A percentile compares a stretch with the other conserved stretches of the same genome.
These are phyloP conservation scores for Corythaixoides concolor DNA, from an alignment of 2,113 vertebrate genomes.

Conservation along the genomic window DNA sequence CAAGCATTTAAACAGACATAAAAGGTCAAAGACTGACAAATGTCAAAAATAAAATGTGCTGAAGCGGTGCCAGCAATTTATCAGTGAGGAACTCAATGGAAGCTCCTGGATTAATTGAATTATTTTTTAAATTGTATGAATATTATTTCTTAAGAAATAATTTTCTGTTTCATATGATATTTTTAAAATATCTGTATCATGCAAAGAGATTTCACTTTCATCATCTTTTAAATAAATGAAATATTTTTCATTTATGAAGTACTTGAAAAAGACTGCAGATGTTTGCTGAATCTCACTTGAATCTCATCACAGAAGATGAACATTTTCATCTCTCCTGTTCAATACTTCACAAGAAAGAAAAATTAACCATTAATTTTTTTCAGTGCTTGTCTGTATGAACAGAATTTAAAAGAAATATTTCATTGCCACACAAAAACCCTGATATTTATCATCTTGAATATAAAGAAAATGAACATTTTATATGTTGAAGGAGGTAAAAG, in stretches of 20 bases:
- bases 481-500: background rate
- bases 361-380: background rate
- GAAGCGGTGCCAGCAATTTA: background rate
- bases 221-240: background rate
- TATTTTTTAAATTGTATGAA: background rate
- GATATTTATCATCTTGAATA: background rate
- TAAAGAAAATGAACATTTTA: background rate
- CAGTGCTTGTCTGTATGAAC: background rate
- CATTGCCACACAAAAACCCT: background rate
- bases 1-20: background rate
- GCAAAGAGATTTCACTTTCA: background rate
- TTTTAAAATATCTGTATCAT: background rate
- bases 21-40: background rate
- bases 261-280: background rate
- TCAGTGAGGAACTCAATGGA: background rate
- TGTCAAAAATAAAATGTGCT: background rate
- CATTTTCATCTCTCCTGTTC: background rate
- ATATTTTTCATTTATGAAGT: background rate
- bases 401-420: background rate
- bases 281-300: background rate
- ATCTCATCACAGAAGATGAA: background rate
- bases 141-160: background rate
- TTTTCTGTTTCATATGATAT: background rate
- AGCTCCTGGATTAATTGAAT: background rate
- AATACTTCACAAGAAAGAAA: background rate